Conservation (phyloP, 35 echinoderm and acorn worm species). For the Diadema setosum region DNA sequence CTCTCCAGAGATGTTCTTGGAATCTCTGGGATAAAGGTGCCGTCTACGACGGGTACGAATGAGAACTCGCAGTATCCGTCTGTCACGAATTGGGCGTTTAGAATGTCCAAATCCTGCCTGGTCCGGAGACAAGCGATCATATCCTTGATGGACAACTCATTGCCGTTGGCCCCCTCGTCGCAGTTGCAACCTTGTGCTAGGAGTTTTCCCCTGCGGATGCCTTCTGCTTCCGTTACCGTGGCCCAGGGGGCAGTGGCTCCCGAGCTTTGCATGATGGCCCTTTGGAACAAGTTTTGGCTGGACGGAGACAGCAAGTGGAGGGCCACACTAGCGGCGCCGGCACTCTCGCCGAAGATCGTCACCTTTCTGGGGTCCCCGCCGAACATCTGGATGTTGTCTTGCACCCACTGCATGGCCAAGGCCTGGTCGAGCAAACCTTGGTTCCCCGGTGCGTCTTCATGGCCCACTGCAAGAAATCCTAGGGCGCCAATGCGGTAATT, state of each 20-base stretch:
- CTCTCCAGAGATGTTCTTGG: constrained; percentile 46
- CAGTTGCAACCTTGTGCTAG: constrained; percentile 54
- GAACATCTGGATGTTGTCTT: constrained; percentile 79
- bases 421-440: constrained; percentile 73
- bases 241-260: constrained; percentile 69
- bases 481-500: constrained; percentile 88
- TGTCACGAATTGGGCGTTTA: constrained; percentile 54
- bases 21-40: constrained; percentile 72
- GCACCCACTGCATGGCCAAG: constrained; percentile 73
- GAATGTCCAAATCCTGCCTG: constrained; percentile 5
- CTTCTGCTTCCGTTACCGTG: constrained; percentile 46
- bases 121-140: constrained; percentile 59
- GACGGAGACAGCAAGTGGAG: constrained; percentile 72
- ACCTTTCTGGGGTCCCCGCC: constrained; percentile 72
- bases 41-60: constrained; percentile 83
- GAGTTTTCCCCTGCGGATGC: constrained; percentile 30
- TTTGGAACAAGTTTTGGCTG: constrained; percentile 55
- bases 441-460: constrained; percentile 76
- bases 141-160: neutral
- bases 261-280: constrained; percentile 84
- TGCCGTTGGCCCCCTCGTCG: constrained; percentile 37
- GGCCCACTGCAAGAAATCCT: constrained; percentile 76
- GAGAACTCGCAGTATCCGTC: constrained; percentile 62
- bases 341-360: constrained; percentile 91
- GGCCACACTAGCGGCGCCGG: constrained; percentile 77